Percentiles rank a stretch among this genome's conserved stretches.
phyloP scores from a whole-genome alignment of 2,113 vertebrate genomes.

The Manacus vitellinus region DNA sequence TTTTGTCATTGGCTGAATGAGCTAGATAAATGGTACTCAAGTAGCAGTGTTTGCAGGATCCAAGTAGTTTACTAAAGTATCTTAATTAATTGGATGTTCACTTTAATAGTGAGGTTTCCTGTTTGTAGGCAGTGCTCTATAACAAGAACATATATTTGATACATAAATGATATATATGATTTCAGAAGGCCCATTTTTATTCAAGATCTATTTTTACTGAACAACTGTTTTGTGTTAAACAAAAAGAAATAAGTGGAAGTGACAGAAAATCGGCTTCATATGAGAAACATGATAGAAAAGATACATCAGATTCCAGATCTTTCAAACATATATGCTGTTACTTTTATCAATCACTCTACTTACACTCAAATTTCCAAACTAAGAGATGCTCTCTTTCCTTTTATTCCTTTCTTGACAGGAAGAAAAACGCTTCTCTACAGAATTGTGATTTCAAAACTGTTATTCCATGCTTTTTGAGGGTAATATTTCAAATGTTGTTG shows the following conservation, averaged over 20 bases:
- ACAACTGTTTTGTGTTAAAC: not conserved
- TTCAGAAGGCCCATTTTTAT: slow-evolving; percentile 24
- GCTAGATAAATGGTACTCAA: slow-evolving; percentile 53
- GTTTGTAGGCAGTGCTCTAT: slow-evolving; percentile 40
- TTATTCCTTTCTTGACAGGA: not conserved
- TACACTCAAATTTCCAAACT: not conserved
- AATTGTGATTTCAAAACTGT: not conserved
- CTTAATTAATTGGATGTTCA: slow-evolving; percentile 69
- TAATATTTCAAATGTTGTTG: not conserved
- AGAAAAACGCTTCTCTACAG: not conserved
- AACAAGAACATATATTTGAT: slow-evolving; percentile 19
- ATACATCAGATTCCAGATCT: slow-evolving; percentile 14
- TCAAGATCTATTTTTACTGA: slow-evolving; percentile 42
- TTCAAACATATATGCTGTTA: slow-evolving; percentile 19
- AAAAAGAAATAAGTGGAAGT: slow-evolving; percentile 38
- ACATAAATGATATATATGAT: not conserved
- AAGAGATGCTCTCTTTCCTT: not conserved
- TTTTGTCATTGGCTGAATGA: slow-evolving; percentile 36
- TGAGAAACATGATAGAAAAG: slow-evolving; percentile 5
- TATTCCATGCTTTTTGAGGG: not conserved
- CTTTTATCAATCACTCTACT: slow-evolving; percentile 18
- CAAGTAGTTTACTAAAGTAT: slow-evolving; percentile 56
- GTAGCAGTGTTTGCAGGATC: slow-evolving; percentile 58
- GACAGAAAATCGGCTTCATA: slow-evolving; percentile 31
- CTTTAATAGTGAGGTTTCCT: slow-evolving; percentile 55